Evolutionary conservation across 2,797 vertebrate species (phyloP).

Genomic region (Notamacropus eugenii): DNA sequence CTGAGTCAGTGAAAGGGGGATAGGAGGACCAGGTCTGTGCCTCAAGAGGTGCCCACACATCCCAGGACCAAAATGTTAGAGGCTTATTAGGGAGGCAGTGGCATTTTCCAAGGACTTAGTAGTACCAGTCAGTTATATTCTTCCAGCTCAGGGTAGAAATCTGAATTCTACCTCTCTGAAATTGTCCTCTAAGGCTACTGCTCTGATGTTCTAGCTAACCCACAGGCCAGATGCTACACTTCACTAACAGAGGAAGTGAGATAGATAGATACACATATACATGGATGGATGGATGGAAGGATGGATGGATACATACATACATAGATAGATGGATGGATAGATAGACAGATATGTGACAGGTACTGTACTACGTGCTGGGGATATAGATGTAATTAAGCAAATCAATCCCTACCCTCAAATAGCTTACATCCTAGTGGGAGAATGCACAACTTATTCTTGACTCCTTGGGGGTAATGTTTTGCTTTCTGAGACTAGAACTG

Average conservation of each 20-base stretch:
- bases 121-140: background rate
- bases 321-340: background rate
- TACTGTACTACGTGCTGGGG: background rate
- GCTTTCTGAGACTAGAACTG: background rate
- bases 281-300: background rate
- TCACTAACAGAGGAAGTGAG: background rate
- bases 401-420: background rate
- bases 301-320: background rate
- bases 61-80: background rate
- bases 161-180: background rate
- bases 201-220: background rate
- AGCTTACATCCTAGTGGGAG: background rate
- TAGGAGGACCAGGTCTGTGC: constrained; percentile 26
- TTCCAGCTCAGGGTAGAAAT: rapidly evolving
- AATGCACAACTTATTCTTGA: background rate
- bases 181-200: background rate
- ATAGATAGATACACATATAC: background rate
- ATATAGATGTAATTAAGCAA: background rate
- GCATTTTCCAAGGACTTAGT: background rate
- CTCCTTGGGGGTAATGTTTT: background rate
- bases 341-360: background rate
- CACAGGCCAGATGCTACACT: background rate
- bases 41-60: constrained; percentile 25
- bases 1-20: constrained; percentile 49
- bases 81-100: constrained; percentile 1